Evolutionary conservation across 1,140 invertebrate genomes (phyloP), one percentile per base, ranked within the genome.

Genomic region (Drosophila pachea): DNA sequence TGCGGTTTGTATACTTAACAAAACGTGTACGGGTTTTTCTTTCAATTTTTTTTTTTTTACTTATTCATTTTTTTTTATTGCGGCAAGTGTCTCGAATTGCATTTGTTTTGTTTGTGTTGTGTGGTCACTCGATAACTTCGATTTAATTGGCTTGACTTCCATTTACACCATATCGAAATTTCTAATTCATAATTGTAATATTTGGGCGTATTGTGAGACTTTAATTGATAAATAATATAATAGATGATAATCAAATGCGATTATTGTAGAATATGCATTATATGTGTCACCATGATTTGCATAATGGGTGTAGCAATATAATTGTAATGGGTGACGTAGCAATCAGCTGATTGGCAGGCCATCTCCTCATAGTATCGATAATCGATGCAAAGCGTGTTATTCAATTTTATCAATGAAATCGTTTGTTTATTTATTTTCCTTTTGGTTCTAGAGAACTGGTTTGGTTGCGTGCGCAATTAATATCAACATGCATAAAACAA

Each of bases 321-420:
- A 45, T 22, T 54, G 45, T 68, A 62, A 54, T 36, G 11, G 60
- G 52, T 64, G 52, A 64, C 60, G 60, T 60, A 64, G 54, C 70
- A 69, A 45, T 74, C 73, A 63, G 67, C 68, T 76, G 65, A 64
- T 63, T 45, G 42, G 35, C 43, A 47, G 32, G 40, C 29, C 50
- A 22, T 43, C 36, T 22, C 22, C 22, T 43, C 36, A 56, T 33
- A 67, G 61, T 70, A 74, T 74, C 61, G 66, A 55, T 74, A 62
- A 74, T 64, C 62, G 64, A 70, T 64, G 50, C 49, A 22, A 52
- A 35, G 58, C 65, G 69, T 61, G 61, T 59, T 29, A 45, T 60
- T 48, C 16, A 53, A 32, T 65, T 74, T 82, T 78, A 82, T 81
- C 78, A 82, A 82, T 81, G 78, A 74, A 81, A 74, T 61, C 61